A percentile compares a stretch with the other conserved stretches of the same genome.
Conservation (phyloP, 1,140 invertebrate species). For the Doryteuthis pealeii region DNA sequence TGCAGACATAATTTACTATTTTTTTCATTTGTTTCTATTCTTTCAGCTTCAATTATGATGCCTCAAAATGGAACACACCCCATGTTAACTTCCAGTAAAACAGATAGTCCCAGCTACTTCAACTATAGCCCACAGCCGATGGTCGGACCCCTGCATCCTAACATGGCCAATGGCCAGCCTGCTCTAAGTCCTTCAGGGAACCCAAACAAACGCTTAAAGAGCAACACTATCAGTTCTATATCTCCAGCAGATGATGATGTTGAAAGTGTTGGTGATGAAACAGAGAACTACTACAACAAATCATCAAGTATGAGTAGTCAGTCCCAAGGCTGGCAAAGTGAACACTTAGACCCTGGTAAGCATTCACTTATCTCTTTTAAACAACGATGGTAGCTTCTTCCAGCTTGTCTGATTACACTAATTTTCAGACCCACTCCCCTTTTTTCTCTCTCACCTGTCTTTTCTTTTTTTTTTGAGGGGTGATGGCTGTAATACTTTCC, state of each 20-base stretch:
- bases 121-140: slow-evolving; percentile 82
- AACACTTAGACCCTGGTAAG: slow-evolving; percentile 55
- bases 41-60: slow-evolving; percentile 90
- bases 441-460: too few species aligned
- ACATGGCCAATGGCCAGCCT: slow-evolving; percentile 53
- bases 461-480: too few species aligned
- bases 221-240: slow-evolving; percentile 58
- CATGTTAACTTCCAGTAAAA: slow-evolving; percentile 59
- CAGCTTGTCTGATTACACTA: too few species aligned
- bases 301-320: slow-evolving; percentile 63
- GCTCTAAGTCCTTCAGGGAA: slow-evolving; percentile 48
- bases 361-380: not conserved
- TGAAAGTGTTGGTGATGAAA: slow-evolving; percentile 56
- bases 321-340: slow-evolving; percentile 66
- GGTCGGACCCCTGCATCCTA: slow-evolving; percentile 36
- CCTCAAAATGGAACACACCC: slow-evolving; percentile 73
- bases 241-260: slow-evolving; percentile 67
- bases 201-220: slow-evolving; percentile 64
- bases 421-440: too few species aligned
- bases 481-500: too few species aligned
- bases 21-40: slow-evolving; percentile 46
- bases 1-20: too few species aligned
- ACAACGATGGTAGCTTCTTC: not conserved
- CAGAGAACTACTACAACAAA: slow-evolving; percentile 66
- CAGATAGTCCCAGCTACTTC: slow-evolving; percentile 89